These are phyloP conservation scores for Biston stratarius DNA, from an alignment of 2,888 invertebrate species.

Conservation along the genomic window DNA sequence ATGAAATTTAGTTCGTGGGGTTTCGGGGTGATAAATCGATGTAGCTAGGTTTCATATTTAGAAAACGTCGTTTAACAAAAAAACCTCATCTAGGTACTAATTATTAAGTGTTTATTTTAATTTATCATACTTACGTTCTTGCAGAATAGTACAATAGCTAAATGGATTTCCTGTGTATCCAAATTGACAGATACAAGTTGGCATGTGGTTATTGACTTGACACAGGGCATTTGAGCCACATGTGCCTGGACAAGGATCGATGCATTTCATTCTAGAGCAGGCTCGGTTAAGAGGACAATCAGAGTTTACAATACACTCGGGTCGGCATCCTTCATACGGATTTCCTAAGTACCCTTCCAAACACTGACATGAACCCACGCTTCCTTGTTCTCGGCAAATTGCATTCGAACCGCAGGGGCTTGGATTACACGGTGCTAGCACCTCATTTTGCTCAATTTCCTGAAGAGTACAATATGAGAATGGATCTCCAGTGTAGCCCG, in stretches of 20 bases:
- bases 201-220: conserved; percentile 91
- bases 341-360: conserved; percentile 89
- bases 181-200: conserved; percentile 89
- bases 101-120: neutral
- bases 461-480: conserved; percentile 88
- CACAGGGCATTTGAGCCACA: conserved; percentile 92
- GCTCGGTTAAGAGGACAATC: conserved; percentile 91
- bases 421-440: conserved; percentile 87
- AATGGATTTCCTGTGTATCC: conserved; percentile 90
- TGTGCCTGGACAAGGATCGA: conserved; percentile 92
- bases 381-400: conserved; percentile 86
- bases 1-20: too few relatives aligned
- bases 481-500: conserved; percentile 92
- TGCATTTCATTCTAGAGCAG: conserved; percentile 91
- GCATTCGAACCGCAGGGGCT: conserved; percentile 89
- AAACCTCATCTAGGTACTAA: too few relatives aligned
- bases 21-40: too few relatives aligned
- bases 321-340: conserved; percentile 92
- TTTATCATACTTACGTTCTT: conserved; percentile 72
- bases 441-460: conserved; percentile 69
- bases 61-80: too few relatives aligned
- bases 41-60: too few relatives aligned
- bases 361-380: conserved; percentile 90
- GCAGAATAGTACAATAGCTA: conserved; percentile 82
- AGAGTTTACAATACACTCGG: conserved; percentile 90